Evolutionary conservation across 2,113 vertebrate species (phyloP).

Genomic region (Verasper variegatus): DNA sequence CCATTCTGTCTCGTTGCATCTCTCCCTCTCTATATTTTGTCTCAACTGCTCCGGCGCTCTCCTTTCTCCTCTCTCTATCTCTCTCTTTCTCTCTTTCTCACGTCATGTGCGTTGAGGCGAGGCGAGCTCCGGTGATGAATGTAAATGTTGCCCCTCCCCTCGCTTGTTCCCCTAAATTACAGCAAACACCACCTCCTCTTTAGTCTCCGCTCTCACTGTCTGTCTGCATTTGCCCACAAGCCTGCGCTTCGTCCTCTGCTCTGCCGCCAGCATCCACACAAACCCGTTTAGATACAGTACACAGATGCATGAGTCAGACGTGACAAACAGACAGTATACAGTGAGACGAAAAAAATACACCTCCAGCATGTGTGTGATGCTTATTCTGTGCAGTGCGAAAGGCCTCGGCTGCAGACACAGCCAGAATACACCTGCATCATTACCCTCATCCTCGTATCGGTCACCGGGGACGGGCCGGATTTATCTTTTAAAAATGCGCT

Average conservation of each 20-base stretch:
- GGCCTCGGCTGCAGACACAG: not conserved
- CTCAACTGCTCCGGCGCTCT: not conserved
- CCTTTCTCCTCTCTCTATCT: slow-evolving; percentile 32
- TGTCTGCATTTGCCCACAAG: slow-evolving; percentile 51
- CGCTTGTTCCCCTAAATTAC: slow-evolving; percentile 72
- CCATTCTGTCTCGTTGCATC: slow-evolving; percentile 73
- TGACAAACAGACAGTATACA: slow-evolving; percentile 28
- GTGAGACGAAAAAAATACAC: slow-evolving; percentile 23
- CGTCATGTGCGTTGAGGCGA: slow-evolving; percentile 68
- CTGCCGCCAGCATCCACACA: slow-evolving; percentile 35
- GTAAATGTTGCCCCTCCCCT: slow-evolving; percentile 71
- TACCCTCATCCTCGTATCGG: not conserved
- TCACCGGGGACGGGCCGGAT: not conserved
- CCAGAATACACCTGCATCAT: slow-evolving; percentile 11
- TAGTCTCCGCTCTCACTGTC: slow-evolving; percentile 33
- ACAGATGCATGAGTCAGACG: slow-evolving; percentile 58
- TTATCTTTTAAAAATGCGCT: not conserved
- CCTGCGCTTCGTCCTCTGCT: slow-evolving; percentile 40
- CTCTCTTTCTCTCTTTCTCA: slow-evolving; percentile 31
- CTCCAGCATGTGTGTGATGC: slow-evolving; percentile 25
- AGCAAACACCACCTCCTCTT: slow-evolving; percentile 67
- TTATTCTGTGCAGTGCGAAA: not conserved
- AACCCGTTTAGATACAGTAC: slow-evolving; percentile 43
- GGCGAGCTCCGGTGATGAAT: slow-evolving; percentile 72
- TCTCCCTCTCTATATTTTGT: slow-evolving; percentile 31